Evolutionary conservation across 2,888 invertebrate species (phyloP), one percentile per base, ranked within the genome.

Genomic region (Lampropteryx suffumata): DNA sequence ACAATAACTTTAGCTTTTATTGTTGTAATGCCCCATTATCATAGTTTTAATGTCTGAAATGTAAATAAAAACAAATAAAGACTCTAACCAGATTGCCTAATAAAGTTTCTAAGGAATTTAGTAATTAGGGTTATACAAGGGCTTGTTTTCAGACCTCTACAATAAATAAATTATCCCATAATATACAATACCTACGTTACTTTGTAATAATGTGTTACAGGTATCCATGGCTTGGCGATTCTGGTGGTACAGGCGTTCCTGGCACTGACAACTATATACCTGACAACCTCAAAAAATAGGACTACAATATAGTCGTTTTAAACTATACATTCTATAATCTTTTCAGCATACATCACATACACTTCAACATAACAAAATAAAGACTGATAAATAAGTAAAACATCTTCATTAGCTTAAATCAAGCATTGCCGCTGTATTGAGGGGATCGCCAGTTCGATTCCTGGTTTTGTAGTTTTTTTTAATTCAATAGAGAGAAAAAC

Each of bases 161-260:
- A n/a, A n/a, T n/a, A n/a, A n/a, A n/a, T n/a, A n/a, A n/a, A n/a
- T n/a, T n/a, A n/a, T n/a, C n/a, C n/a, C n/a, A n/a, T n/a, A n/a
- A n/a, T n/a, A n/a, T n/a, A n/a, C n/a, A n/a, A n/a, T n/a, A n/a
- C n/a, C n/a, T n/a, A n/a, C n/a, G n/a, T n/a, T n/a, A n/a, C n/a
- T n/a, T n/a, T n/a, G n/a, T n/a, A n/a, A n/a, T n/a, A n/a, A n/a
- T n/a, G n/a, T 32, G 50, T 74, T 72, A n/a, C 72, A 93, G 92
- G 66, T 94, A 95, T 84, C 97, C 97, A 1, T 97, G 97, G 97
- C 80, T 97, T 57, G 96, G 96, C 17, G 97, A 97, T 82, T 94
- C 96, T 1, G 95, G 93, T 64, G 97, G 97, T 45, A 94, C 95
- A 14, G 97, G 96, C 8, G 93, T 95, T 59, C 92, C 93, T 24